phyloP scores from a whole-genome alignment of 2,888 invertebrate species.

The Drosophila pegasa region DNA sequence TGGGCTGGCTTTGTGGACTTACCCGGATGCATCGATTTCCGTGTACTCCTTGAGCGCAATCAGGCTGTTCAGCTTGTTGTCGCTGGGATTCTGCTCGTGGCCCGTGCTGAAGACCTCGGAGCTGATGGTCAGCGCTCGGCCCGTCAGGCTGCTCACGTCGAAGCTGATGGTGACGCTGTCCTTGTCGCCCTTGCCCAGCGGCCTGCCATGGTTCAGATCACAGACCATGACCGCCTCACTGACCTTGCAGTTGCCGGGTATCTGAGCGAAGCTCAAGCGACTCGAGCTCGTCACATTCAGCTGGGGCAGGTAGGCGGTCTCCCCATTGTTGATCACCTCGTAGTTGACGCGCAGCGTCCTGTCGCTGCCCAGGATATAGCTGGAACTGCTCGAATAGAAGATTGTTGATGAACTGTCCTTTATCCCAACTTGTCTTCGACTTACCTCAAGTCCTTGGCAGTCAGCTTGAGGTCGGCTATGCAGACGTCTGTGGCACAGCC shows the following conservation, averaged over 20 bases:
- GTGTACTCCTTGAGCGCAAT: slow-evolving; percentile 82
- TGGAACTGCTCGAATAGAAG: slow-evolving; percentile 58
- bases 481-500: slow-evolving; percentile 84
- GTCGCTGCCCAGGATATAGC: slow-evolving; percentile 82
- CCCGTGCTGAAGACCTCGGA: slow-evolving; percentile 84
- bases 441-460: slow-evolving; percentile 76
- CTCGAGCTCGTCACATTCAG: slow-evolving; percentile 85
- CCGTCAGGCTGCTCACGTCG: slow-evolving; percentile 82
- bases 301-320: slow-evolving; percentile 86
- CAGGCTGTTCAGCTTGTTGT: slow-evolving; percentile 76
- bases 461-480: slow-evolving; percentile 83
- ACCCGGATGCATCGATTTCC: slow-evolving; percentile 84
- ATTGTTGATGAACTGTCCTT: background rate
- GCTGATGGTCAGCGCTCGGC: slow-evolving; percentile 74
- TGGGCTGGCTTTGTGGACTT: slow-evolving; percentile 25
- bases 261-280: slow-evolving; percentile 81
- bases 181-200: slow-evolving; percentile 75
- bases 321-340: slow-evolving; percentile 84
- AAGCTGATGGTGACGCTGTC: slow-evolving; percentile 80
- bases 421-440: slow-evolving; percentile 1
- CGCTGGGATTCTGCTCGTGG: slow-evolving; percentile 74
- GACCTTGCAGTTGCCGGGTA: slow-evolving; percentile 82
- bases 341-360: slow-evolving; percentile 81
- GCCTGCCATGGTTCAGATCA: slow-evolving; percentile 81
- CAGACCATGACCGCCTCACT: slow-evolving; percentile 78